Evolutionary conservation across 2,113 vertebrate genomes (phyloP).

Genomic region (Neopipo cinnamomea): DNA sequence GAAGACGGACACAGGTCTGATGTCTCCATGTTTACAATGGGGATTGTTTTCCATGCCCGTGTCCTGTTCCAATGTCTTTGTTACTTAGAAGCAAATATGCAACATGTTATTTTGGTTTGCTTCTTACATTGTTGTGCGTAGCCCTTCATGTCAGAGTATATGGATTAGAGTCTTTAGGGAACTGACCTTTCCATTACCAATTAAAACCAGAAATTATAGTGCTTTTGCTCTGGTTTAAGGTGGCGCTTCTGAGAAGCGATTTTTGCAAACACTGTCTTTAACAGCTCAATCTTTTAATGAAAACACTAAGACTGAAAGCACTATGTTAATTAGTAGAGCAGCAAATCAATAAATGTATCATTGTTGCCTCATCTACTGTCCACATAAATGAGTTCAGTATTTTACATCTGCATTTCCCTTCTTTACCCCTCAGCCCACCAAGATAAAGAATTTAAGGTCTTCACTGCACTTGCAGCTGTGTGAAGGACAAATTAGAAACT

Average conservation of each 20-base stretch:
- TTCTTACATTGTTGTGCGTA: background rate
- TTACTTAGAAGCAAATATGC: background rate
- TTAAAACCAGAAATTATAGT: background rate
- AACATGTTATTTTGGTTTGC: background rate
- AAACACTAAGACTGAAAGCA: background rate
- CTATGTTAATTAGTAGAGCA: slow-evolving; percentile 26
- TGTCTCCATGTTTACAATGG: background rate
- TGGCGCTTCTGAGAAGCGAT: background rate
- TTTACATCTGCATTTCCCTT: background rate
- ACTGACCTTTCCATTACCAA: background rate
- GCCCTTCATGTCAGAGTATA: fast-evolving
- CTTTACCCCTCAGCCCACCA: background rate
- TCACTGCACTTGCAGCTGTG: background rate
- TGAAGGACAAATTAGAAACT: background rate
- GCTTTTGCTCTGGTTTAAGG: background rate
- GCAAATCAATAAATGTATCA: background rate
- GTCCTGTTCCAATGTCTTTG: background rate
- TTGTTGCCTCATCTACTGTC: background rate
- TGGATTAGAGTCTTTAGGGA: background rate
- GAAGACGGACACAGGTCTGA: background rate
- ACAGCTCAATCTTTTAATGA: slow-evolving; percentile 6
- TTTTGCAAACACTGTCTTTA: background rate
- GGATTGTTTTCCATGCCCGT: background rate
- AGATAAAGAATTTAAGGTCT: background rate
- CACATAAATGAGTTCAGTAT: slow-evolving; percentile 17